phyloP scores from a whole-genome alignment of 2,888 invertebrate species.

The Drosophila diplacantha region DNA sequence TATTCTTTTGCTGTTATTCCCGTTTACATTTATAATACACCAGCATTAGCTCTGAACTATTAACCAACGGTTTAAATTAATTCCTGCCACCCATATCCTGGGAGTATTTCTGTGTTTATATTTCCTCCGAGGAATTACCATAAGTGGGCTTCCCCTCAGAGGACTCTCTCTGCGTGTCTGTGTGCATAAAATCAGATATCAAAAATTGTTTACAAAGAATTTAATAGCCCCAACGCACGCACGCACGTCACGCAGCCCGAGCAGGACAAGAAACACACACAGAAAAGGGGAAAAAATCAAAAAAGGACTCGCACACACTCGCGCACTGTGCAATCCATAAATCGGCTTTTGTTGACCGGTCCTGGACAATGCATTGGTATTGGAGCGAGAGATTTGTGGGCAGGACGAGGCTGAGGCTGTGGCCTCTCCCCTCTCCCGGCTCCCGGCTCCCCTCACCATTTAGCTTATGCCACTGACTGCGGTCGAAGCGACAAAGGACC shows the following conservation, averaged over 20 bases:
- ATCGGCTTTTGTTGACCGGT: slow-evolving; percentile 43
- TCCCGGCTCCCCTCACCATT: slow-evolving; percentile 6
- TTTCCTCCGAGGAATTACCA: not conserved
- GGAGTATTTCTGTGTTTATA: not conserved
- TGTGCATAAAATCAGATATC: slow-evolving; percentile 68
- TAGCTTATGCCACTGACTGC: slow-evolving; percentile 44
- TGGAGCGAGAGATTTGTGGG: slow-evolving; percentile 41
- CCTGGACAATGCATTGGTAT: slow-evolving; percentile 39
- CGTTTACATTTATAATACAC: not conserved
- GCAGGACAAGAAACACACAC: slow-evolving; percentile 19
- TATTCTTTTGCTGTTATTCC: not conserved
- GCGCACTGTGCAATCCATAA: slow-evolving; percentile 33
- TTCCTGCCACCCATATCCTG: not conserved
- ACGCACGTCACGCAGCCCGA: slow-evolving; percentile 58
- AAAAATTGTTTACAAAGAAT: slow-evolving; percentile 71
- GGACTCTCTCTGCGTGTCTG: slow-evolving; percentile 18
- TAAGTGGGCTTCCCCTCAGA: slow-evolving; percentile 12
- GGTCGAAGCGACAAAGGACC: slow-evolving; percentile 51
- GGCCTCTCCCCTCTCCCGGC: no score
- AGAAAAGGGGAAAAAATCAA: not conserved
- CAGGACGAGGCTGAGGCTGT: not conserved
- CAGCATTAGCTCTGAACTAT: not conserved
- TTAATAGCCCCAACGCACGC: slow-evolving; percentile 66
- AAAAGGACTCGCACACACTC: slow-evolving; percentile 16
- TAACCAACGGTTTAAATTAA: not conserved